Evolutionary conservation across 2,888 invertebrate genomes (phyloP).

Genomic region (Hirtodrosophila histrioides): DNA sequence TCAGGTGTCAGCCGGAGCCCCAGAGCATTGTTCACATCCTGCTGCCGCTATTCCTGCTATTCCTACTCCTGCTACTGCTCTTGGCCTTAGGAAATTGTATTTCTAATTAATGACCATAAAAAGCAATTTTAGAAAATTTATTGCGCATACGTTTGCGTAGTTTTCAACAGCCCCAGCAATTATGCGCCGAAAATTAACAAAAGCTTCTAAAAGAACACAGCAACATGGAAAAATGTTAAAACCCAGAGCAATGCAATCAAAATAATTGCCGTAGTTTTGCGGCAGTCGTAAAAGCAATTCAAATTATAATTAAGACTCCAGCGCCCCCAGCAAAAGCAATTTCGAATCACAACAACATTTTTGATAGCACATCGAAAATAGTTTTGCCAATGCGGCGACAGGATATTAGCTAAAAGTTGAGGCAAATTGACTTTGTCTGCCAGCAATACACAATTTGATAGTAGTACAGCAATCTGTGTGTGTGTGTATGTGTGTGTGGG

Average conservation of each 20-base stretch:
- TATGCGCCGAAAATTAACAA: constrained; percentile 54
- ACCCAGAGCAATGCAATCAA: constrained; percentile 57
- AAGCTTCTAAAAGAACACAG: constrained; percentile 10
- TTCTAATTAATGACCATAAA: constrained; percentile 76
- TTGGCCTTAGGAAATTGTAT: constrained; percentile 58
- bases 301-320: constrained; percentile 71
- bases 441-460: constrained; percentile 37
- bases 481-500: constrained; percentile 5
- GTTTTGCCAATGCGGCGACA: constrained; percentile 69
- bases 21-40: constrained; percentile 46
- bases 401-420: constrained; percentile 74
- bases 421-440: constrained; percentile 63
- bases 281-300: constrained; percentile 67
- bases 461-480: constrained; percentile 2
- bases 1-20: constrained; percentile 66
- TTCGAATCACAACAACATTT: constrained; percentile 65
- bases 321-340: constrained; percentile 67
- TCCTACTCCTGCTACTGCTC: constrained; percentile 5
- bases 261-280: constrained; percentile 62
- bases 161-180: constrained; percentile 48
- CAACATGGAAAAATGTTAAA: constrained; percentile 21
- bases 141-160: constrained; percentile 52
- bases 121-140: constrained; percentile 62
- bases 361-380: constrained; percentile 64
- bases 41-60: constrained; percentile 18